phyloP scores from a whole-genome alignment of 2,797 vertebrate species.

The Sylvia borin region DNA sequence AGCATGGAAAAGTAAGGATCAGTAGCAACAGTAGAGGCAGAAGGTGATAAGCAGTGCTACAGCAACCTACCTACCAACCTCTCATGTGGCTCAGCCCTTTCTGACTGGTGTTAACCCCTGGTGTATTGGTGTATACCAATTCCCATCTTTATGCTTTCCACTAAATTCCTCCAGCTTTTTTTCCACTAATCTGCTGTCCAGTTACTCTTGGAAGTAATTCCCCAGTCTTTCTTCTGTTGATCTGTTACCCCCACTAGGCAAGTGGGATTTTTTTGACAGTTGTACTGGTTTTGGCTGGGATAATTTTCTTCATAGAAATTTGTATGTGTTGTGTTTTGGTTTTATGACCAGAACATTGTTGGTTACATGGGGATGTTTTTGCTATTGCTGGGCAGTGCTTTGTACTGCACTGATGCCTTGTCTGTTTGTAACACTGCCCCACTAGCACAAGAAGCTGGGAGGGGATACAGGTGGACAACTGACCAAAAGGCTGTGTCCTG shows the following conservation, averaged over 20 bases:
- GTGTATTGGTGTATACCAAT: neutral
- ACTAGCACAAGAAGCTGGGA: neutral
- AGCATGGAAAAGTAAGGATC: neutral
- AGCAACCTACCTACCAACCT: rapidly evolving
- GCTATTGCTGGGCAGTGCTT: neutral
- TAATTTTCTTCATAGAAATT: neutral
- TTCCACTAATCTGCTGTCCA: neutral
- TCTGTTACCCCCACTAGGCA: neutral
- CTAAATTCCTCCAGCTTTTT: neutral
- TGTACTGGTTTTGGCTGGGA: neutral
- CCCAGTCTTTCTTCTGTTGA: neutral
- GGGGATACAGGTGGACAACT: neutral
- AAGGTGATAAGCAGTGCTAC: neutral
- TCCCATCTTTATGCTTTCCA: neutral
- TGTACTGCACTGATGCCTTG: neutral
- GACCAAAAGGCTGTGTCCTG: neutral
- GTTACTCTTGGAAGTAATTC: neutral
- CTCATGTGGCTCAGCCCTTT: neutral
- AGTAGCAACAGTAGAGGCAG: neutral
- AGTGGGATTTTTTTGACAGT: rapidly evolving
- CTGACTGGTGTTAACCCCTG: neutral
- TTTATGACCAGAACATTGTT: neutral
- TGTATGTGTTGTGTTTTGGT: neutral
- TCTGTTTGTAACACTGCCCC: neutral
- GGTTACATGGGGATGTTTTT: neutral